Evolutionary conservation across 2,797 vertebrate genomes (phyloP).

Genomic region (Petrocephalus sullivani): DNA sequence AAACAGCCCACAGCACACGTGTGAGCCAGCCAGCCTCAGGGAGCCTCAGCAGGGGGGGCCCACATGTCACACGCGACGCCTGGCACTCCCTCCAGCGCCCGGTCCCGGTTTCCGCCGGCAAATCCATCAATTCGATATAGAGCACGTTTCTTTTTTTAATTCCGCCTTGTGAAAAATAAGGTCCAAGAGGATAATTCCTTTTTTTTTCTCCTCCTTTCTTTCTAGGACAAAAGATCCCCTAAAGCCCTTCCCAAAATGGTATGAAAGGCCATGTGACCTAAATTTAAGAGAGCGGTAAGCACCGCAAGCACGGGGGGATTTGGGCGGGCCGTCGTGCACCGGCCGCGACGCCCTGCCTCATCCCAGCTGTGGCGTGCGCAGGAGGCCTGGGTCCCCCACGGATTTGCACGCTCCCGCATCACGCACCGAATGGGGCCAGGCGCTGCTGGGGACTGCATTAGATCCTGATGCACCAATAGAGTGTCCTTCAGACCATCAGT

Average conservation of each 20-base stretch:
- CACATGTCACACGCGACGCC: not conserved
- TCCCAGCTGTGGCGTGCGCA: not conserved
- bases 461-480: not conserved
- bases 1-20: not conserved
- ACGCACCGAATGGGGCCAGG: slow-evolving; percentile 4
- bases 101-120: not conserved
- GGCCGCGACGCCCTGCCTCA: not conserved
- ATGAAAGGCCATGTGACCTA: slow-evolving; percentile 25
- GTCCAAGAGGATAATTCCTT: slow-evolving; percentile 21
- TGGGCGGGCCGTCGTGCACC: not conserved
- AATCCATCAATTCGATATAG: not conserved
- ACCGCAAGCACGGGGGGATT: not conserved
- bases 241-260: slow-evolving; percentile 28
- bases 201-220: slow-evolving; percentile 18
- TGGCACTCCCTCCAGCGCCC: not conserved
- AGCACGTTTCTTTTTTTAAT: slow-evolving; percentile 12
- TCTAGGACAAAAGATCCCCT: slow-evolving; percentile 31
- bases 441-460: not conserved
- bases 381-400: not conserved
- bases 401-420: not conserved
- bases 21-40: not conserved
- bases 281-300: slow-evolving; percentile 15
- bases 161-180: slow-evolving; percentile 18
- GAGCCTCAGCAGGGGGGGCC: not conserved
- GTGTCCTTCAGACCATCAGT: not conserved